A percentile compares a stretch with the other conserved stretches of the same genome.
Conservation (phyloP, 2,113 vertebrate genomes). For the Rhynchomys soricoides region DNA sequence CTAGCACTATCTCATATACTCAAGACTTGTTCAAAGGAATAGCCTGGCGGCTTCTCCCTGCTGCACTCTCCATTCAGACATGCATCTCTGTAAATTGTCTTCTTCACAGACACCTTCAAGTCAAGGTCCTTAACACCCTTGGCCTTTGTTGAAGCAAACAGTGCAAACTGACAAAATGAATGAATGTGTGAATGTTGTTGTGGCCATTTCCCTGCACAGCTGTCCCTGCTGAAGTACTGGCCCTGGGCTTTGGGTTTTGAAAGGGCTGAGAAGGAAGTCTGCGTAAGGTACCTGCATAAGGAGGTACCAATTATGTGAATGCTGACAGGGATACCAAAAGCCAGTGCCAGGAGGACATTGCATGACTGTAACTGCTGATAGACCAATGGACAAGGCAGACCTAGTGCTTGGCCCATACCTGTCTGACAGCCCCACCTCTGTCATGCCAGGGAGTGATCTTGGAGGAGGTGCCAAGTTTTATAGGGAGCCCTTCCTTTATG, state of each 20-base stretch:
- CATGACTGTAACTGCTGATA: neutral
- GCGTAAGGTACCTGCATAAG: neutral
- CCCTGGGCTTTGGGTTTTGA: constrained; percentile 11
- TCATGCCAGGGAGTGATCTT: neutral
- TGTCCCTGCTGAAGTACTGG: neutral
- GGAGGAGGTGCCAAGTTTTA: constrained; percentile 3
- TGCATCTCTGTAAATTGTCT: neutral
- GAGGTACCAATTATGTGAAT: neutral
- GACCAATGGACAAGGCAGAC: neutral
- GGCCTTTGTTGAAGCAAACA: constrained; percentile 22
- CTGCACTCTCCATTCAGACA: neutral
- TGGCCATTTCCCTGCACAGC: constrained; percentile 28
- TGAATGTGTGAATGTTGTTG: neutral
- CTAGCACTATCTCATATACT: neutral
- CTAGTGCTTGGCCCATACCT: neutral
- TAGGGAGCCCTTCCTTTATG: neutral
- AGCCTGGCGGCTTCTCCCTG: neutral
- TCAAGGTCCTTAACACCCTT: neutral
- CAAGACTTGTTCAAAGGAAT: neutral
- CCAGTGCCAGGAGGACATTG: constrained; percentile 63
- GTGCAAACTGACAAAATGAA: neutral
- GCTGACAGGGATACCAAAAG: neutral
- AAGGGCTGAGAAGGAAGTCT: constrained; percentile 62
- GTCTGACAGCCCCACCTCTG: neutral
- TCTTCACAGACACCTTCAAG: neutral